A percentile compares a stretch with the other conserved stretches of the same genome.
Conservation (phyloP, 1,140 invertebrate genomes). For the Dreissena polymorpha region DNA sequence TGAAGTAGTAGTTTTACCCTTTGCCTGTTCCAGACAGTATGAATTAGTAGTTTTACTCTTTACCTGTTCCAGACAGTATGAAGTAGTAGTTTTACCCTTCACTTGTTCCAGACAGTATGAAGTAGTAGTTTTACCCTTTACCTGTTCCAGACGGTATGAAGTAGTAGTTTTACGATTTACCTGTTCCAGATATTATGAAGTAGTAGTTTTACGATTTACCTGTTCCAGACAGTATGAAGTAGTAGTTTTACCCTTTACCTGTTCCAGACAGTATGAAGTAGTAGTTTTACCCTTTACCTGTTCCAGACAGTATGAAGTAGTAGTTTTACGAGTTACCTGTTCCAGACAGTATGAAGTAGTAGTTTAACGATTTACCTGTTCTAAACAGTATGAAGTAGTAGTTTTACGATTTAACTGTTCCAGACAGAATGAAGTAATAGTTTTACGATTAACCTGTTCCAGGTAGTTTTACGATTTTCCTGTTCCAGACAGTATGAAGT, state of each 20-base stretch:
- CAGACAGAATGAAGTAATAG: constrained; percentile 79
- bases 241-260: constrained; percentile 76
- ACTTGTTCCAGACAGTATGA: constrained; percentile 78
- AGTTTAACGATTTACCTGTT: constrained; percentile 74
- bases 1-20: constrained; percentile 78
- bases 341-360: constrained; percentile 79
- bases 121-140: constrained; percentile 77
- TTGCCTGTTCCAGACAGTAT: constrained; percentile 77
- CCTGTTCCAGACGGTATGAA: constrained; percentile 78
- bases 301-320: constrained; percentile 79
- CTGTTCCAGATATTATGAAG: constrained; percentile 78
- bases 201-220: constrained; percentile 78
- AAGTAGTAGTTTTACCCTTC: constrained; percentile 77
- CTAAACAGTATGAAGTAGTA: constrained; percentile 79
- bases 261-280: constrained; percentile 79
- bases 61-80: constrained; percentile 77
- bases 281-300: constrained; percentile 75
- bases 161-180: constrained; percentile 78
- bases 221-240: constrained; percentile 78
- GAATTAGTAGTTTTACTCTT: constrained; percentile 77
- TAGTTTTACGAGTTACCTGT: constrained; percentile 77
- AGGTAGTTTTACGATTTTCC: no score
- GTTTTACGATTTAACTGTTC: constrained; percentile 76
- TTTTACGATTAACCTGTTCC: no score
- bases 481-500: constrained; percentile 78